Evolutionary conservation across 37 sponge, comb jelly and placozoan genomes (phyloP).

Genomic region (Mnemiopsis leidyi): DNA sequence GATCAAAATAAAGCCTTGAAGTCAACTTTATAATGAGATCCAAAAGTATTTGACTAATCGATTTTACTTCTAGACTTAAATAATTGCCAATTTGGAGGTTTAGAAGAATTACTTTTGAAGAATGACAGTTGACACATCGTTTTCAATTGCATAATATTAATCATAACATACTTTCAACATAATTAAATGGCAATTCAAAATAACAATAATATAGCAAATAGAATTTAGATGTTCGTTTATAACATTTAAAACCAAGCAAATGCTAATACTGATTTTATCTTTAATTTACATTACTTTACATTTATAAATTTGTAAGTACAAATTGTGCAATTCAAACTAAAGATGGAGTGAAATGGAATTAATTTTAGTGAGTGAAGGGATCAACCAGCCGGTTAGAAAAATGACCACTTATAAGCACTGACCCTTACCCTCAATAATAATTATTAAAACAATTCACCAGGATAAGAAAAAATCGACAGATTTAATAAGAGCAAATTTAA

Average conservation of each 20-base stretch:
- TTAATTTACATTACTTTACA: not conserved
- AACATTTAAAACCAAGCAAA: not conserved
- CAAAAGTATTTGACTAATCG: no score
- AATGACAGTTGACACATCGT: no score
- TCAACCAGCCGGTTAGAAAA: not conserved
- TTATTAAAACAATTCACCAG: not conserved
- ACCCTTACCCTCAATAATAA: not conserved
- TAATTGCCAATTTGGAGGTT: no score
- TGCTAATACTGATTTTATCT: not conserved
- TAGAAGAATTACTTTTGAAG: no score
- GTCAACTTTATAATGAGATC: no score
- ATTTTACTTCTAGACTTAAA: no score
- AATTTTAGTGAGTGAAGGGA: not conserved
- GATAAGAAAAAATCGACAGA: not conserved
- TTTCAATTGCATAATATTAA: no score
- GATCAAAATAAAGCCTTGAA: no score
- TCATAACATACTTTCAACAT: no score
- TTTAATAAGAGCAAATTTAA: not conserved
- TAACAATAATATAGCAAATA: no score
- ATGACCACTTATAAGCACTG: not conserved
- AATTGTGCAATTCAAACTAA: not conserved
- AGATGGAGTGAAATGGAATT: not conserved
- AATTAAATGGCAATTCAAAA: no score
- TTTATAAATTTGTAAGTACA: not conserved
- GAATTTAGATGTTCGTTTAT: no score